Base-by-base conservation (phyloP, 2,888 invertebrate genomes). In the Drosophila limbata region DNA sequence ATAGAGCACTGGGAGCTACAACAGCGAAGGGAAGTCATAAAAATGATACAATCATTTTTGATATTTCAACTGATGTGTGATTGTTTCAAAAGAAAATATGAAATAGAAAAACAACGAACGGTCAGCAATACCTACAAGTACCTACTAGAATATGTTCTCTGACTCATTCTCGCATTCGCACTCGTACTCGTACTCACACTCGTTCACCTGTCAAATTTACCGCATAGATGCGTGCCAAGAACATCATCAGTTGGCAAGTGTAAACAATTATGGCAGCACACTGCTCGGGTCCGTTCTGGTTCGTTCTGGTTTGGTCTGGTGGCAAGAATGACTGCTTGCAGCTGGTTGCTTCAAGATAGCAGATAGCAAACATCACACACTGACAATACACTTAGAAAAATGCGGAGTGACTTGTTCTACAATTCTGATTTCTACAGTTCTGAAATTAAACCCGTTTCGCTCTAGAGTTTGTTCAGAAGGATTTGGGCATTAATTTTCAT, bases 241-340 rank as follows among this genome's bases (percentile, higher is more conserved):
- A 48, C 50, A 56, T 67, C 67, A 45, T 48, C 52, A 61, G 53
- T 50, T 60, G 59, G 64, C 64, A 69, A 61, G 60, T 64, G 79
- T 62, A 69, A 80, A 81, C 83, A 84, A 81, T 77, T 85, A 79
- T 72, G 81, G 85, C 71, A 57, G 13, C 40, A n/a, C 15, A 65
- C 19, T 11, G 15, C 11, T 21, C 21, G 15, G 28, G 35, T 21
- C 50, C 19, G 25, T 35, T 52, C 19, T 40, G 55, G 11, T 28
- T 8, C 28, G 4, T 10, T 31, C 15, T 11, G 52, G 3, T 53
- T 19, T 21, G 42, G 17, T 28, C 39, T 21, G 11, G 35, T 56
- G 21, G 55, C 42, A 40, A 45, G 56, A 53, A 25, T 62, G 60
- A 51, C 50, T 55, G 55, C 48, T 17, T 69, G 67, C 63, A 78